Percentiles rank a stretch among this genome's conserved stretches.
Evolutionary conservation across 2,888 invertebrate species (phyloP).

Genomic region (Adelphocoris suturalis): DNA sequence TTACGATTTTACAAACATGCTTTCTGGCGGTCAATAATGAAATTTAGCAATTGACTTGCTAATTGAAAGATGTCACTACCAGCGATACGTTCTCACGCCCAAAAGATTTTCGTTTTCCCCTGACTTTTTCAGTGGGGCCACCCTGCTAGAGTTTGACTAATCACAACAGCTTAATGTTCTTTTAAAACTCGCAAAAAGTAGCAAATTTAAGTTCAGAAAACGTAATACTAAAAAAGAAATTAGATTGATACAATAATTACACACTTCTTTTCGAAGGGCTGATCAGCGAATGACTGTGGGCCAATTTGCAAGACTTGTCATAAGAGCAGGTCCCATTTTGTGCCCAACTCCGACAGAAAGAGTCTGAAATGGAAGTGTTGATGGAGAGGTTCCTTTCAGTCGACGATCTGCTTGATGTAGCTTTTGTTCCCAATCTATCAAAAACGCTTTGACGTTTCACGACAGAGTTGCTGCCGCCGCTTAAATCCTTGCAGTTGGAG

Average conservation of each 20-base stretch:
- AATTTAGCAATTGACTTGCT: no score
- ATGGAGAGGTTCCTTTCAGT: constrained; percentile 64
- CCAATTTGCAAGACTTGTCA: constrained; percentile 88
- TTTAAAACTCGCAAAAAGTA: background rate
- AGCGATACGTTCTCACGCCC: no score
- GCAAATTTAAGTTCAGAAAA: background rate
- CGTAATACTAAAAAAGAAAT: background rate
- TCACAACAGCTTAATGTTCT: background rate
- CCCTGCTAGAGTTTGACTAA: background rate
- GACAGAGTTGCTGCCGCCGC: constrained; percentile 72
- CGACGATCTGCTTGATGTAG: constrained; percentile 77
- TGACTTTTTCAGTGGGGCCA: no score
- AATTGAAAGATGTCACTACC: no score
- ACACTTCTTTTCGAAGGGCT: constrained; percentile 87
- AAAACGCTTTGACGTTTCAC: constrained; percentile 85
- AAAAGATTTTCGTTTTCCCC: no score
- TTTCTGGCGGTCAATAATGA: no score
- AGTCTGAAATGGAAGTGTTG: constrained; percentile 75
- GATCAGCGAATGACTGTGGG: constrained; percentile 86
- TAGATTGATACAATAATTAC: constrained; percentile 75
- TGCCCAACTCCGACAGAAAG: constrained; percentile 88
- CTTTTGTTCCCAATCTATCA: constrained; percentile 89
- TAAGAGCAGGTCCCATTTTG: constrained; percentile 88
- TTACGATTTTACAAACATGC: no score
- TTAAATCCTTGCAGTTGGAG: constrained; percentile 60